These are phyloP conservation scores for Salticus scenicus DNA, from an alignment of 2,888 invertebrate genomes.

Conservation along the genomic window DNA sequence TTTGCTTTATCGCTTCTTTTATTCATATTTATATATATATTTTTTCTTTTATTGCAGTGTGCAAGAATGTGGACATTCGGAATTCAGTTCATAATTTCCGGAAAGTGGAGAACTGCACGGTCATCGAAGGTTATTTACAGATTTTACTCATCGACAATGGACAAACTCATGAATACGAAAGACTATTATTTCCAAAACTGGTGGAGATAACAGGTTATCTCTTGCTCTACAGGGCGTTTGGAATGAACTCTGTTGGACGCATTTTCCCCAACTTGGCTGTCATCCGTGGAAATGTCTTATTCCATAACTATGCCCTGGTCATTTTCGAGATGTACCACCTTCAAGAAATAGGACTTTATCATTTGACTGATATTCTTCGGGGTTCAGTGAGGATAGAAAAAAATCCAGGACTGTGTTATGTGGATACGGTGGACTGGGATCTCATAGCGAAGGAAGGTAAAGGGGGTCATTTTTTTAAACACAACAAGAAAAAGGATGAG, in stretches of 20 bases:
- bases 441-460: conserved; percentile 82
- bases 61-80: conserved; percentile 81
- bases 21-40: too few species aligned
- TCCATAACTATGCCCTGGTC: conserved; percentile 90
- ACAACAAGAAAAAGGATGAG: conserved; percentile 81
- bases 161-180: conserved; percentile 78
- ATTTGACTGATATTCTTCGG: conserved; percentile 85
- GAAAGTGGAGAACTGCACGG: conserved; percentile 85
- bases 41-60: conserved; percentile 27
- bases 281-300: conserved; percentile 89
- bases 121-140: conserved; percentile 93
- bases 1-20: too few species aligned
- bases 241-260: conserved; percentile 85
- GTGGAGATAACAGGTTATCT: conserved; percentile 94
- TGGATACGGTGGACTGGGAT: conserved; percentile 93
- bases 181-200: conserved; percentile 86
- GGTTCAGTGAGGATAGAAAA: conserved; percentile 93
- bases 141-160: conserved; percentile 88
- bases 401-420: conserved; percentile 92
- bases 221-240: conserved; percentile 87
- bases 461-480: conserved; percentile 80
- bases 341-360: conserved; percentile 90
- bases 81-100: conserved; percentile 81
- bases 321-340: conserved; percentile 83
- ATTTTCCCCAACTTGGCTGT: conserved; percentile 95